Conservation (phyloP, 2,888 invertebrate genomes). For the Eupithecia subfuscata region DNA sequence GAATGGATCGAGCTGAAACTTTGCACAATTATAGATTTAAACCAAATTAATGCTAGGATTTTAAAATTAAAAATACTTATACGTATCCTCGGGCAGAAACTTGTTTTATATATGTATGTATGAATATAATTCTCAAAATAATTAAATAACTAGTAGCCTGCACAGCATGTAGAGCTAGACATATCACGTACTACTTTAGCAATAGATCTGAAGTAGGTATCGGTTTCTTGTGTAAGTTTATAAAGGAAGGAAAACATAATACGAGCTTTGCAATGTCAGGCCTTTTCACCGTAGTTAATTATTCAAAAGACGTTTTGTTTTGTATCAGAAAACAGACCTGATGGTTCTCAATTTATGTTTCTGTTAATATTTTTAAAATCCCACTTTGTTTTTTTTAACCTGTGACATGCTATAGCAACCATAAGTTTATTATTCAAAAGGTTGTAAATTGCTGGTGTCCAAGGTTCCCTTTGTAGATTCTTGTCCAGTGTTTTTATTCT, state of each 20-base stretch:
- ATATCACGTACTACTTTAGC: not conserved
- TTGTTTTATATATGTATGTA: not conserved
- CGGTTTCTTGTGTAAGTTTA: not conserved
- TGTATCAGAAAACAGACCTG: not conserved
- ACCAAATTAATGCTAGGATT: not conserved
- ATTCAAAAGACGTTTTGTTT: not conserved
- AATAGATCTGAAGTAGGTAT: not conserved
- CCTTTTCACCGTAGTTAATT: not conserved
- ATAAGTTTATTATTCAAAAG: not conserved
- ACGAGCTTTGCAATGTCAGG: not conserved
- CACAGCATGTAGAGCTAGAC: not conserved
- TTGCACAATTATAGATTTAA: not conserved
- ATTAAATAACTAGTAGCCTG: not conserved
- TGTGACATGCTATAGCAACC: not conserved
- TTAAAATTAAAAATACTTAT: too few species aligned
- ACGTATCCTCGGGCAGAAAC: not conserved
- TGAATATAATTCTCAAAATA: not conserved
- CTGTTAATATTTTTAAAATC: not conserved
- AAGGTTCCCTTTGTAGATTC: constrained; percentile 1
- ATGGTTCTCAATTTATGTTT: not conserved
- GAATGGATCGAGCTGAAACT: not conserved
- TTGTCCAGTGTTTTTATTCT: not conserved
- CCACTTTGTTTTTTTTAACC: not conserved
- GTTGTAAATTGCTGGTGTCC: not conserved
- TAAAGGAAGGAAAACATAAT: not conserved